Evolutionary conservation across 2,888 invertebrate species (phyloP), one percentile per base, ranked within the genome.

Genomic region (Laothoe populi): DNA sequence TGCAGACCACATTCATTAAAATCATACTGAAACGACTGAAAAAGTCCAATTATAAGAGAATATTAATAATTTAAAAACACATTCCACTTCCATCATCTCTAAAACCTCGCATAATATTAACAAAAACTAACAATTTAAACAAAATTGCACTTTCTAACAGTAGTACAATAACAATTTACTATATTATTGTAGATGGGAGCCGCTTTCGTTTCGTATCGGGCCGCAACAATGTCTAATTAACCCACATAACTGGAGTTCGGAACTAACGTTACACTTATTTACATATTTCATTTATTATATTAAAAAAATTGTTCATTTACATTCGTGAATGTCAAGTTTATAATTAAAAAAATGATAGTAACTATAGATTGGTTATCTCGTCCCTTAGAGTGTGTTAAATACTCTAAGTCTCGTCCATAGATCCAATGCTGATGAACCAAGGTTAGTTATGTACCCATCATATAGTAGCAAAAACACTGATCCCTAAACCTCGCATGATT

Each of bases 221-320:
- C n/a, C n/a, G 46, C 42, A 68, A 74, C 74, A 73, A 74, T 69
- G 59, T 64, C 62, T 69, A 73, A 74, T 74, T 74, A 74, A 68
- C 74, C 72, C 53, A 71, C 40, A 71, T 69, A 57, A 59, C 61
- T 64, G 68, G 65, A 64, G 57, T 67, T 60, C 42, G 24, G 49
- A 40, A 60, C 13, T 19, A 24, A 53, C 24, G 53, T 31, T 53
- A 53, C 19, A 31, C 31, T 1, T 8, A 31, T 5, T 49, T 49
- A 26, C 49, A 26, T 26, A 31, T n/a, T n/a, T n/a, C n/a, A n/a
- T 10, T 49, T 49, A 49, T 49, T 31, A 49, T 31, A 49, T 49
- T 16, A 26, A 4, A 26, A 26, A 4, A 4, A 26, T 31, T 38
- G 38, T 38, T 38, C n/a, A n/a, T n/a, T n/a, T n/a, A n/a, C n/a